Conservation (phyloP, 2,888 invertebrate species). For the Pristionchus fissidentatus region DNA sequence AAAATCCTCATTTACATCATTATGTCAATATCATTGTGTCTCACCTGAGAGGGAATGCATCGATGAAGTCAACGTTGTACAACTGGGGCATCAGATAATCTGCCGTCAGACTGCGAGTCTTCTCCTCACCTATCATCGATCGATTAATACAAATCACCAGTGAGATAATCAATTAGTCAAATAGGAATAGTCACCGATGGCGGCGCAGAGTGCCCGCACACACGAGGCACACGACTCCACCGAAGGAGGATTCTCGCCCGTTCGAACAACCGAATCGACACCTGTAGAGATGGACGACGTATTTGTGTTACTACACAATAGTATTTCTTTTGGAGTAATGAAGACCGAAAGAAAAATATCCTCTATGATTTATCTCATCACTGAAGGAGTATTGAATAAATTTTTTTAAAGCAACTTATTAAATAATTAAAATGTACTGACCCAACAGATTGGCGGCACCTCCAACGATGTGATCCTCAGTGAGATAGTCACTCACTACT, state of each 20-base stretch:
- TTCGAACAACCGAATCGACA: conserved; percentile 69
- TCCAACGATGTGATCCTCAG: conserved; percentile 82
- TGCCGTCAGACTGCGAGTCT: conserved; percentile 85
- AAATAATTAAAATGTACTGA: conserved; percentile 79
- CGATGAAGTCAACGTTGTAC: conserved; percentile 87
- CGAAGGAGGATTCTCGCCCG: conserved; percentile 66
- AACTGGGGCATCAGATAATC: conserved; percentile 88
- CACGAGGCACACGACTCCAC: conserved; percentile 5
- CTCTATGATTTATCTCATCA: no score
- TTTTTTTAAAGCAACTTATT: not conserved
- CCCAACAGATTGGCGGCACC: conserved; percentile 80
- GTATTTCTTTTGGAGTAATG: no score
- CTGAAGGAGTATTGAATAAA: conserved; percentile 75
- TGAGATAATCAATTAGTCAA: not conserved
- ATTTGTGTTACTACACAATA: no score
- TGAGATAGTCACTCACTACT: conserved; percentile 82
- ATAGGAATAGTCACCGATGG: not conserved
- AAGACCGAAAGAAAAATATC: conserved; percentile 75
- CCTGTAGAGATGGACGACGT: conserved; percentile 56
- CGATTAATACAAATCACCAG: not conserved
- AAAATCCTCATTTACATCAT: no score
- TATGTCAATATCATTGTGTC: not conserved
- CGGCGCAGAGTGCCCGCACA: conserved; percentile 43
- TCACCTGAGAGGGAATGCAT: conserved; percentile 82
- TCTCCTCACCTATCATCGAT: conserved; percentile 73